These are phyloP conservation scores for Rhea pennata DNA, from an alignment of 2,113 vertebrate species.

Conservation along the genomic window DNA sequence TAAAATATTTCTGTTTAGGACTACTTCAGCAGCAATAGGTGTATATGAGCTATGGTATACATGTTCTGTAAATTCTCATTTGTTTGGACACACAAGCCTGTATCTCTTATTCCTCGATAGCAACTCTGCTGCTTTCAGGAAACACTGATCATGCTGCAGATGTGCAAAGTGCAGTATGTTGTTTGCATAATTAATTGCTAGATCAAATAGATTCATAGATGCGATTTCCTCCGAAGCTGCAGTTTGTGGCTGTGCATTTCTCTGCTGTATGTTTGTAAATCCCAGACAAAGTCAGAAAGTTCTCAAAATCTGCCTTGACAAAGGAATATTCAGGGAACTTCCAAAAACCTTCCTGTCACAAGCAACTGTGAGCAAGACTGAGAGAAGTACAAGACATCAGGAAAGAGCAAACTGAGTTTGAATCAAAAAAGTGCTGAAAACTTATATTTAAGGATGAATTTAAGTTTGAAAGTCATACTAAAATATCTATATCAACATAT, in stretches of 20 bases:
- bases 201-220: neutral
- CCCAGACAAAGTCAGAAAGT: neutral
- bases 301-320: neutral
- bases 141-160: neutral
- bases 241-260: neutral
- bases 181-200: neutral
- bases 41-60: accelerated
- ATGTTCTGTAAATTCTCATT: neutral
- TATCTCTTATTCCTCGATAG: neutral
- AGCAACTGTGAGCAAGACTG: neutral
- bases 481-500: neutral
- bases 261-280: neutral
- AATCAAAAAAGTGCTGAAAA: neutral
- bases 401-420: neutral
- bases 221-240: neutral
- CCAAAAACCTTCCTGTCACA: neutral
- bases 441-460: neutral
- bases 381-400: neutral
- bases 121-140: neutral
- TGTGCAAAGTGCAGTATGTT: neutral
- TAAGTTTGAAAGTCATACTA: neutral
- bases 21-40: neutral
- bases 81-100: neutral
- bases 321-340: neutral
- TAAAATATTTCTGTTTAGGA: neutral